A percentile compares a stretch with the other conserved stretches of the same genome.
These are phyloP conservation scores for Aurelia aurita DNA, from an alignment of 30 jellyfish, hydroid and myxozoan species.

Conservation along the genomic window DNA sequence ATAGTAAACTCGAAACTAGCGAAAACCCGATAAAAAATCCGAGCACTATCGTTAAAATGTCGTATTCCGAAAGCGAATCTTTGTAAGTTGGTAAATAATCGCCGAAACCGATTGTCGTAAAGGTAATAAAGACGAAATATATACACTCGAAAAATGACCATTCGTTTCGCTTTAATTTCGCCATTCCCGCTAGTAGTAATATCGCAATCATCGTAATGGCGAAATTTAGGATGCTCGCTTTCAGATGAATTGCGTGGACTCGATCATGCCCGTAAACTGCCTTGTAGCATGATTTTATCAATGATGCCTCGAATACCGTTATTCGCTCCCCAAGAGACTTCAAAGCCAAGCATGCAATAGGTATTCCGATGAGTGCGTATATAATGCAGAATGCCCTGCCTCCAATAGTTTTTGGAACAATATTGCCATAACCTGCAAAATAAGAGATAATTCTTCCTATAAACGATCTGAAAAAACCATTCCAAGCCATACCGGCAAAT, in stretches of 20 bases:
- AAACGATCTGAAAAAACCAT: no score
- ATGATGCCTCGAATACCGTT: constrained; percentile 1
- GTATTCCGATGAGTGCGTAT: constrained; percentile 62
- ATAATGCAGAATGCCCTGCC: constrained; percentile 65
- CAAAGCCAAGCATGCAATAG: constrained; percentile 65
- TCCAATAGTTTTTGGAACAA: constrained; percentile 43
- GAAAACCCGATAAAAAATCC: constrained; percentile 59
- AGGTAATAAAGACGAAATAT: constrained; percentile 46
- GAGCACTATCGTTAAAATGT: constrained; percentile 26
- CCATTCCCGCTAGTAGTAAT: constrained; percentile 40
- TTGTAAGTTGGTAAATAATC: constrained; percentile 59
- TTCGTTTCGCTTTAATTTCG: constrained; percentile 49
- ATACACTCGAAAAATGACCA: constrained; percentile 70
- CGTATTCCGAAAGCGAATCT: constrained; percentile 42
- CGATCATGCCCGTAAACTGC: constrained; percentile 2
- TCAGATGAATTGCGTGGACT: constrained; percentile 41
- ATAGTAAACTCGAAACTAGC: constrained; percentile 56
- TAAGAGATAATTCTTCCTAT: neutral
- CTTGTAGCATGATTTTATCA: neutral
- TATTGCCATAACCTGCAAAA: constrained; percentile 63
- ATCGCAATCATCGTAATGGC: constrained; percentile 31
- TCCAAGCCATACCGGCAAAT: no score
- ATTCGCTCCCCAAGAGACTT: constrained; percentile 62
- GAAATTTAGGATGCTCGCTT: constrained; percentile 45
- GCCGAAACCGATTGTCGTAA: constrained; percentile 75